Evolutionary conservation across 2,113 vertebrate genomes (phyloP).

Genomic region (Polypterus senegalus): DNA sequence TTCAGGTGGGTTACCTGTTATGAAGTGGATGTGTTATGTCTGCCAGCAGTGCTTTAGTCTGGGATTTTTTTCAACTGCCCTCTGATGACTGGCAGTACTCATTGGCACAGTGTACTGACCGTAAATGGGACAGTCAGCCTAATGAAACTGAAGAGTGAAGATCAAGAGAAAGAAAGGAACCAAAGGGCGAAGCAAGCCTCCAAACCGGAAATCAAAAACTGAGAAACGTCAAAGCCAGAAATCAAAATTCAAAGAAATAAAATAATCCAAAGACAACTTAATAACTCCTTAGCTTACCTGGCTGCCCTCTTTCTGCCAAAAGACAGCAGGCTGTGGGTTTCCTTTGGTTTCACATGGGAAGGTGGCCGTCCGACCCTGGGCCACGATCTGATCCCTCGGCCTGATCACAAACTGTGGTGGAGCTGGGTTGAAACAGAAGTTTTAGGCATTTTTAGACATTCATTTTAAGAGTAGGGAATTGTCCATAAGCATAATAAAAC

Average conservation of each 20-base stretch:
- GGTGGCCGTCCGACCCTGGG: constrained; percentile 82
- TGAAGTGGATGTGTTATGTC: too few species aligned
- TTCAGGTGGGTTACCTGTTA: too few species aligned
- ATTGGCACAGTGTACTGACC: too few species aligned
- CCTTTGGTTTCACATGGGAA: constrained; percentile 97
- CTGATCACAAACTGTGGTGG: constrained; percentile 95
- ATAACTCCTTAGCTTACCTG: constrained; percentile 55
- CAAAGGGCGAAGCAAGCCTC: too few species aligned
- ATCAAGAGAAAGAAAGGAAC: too few species aligned
- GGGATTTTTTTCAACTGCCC: too few species aligned
- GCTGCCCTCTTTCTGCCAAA: constrained; percentile 97
- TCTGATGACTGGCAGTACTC: too few species aligned
- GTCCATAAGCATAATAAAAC: constrained; percentile 8
- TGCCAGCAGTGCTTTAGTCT: too few species aligned
- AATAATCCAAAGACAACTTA: background rate
- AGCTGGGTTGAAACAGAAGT: constrained; percentile 59
- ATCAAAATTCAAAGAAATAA: background rate
- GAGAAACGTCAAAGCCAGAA: background rate
- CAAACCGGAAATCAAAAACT: background rate
- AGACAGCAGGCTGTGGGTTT: constrained; percentile 93
- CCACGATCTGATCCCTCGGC: constrained; percentile 92
- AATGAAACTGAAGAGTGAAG: too few species aligned
- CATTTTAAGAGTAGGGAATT: constrained; percentile 1
- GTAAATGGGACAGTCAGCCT: too few species aligned
- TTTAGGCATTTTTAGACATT: background rate